These are phyloP conservation scores for Saguinus midas DNA, from an alignment of 2,113 vertebrate genomes.

Conservation along the genomic window DNA sequence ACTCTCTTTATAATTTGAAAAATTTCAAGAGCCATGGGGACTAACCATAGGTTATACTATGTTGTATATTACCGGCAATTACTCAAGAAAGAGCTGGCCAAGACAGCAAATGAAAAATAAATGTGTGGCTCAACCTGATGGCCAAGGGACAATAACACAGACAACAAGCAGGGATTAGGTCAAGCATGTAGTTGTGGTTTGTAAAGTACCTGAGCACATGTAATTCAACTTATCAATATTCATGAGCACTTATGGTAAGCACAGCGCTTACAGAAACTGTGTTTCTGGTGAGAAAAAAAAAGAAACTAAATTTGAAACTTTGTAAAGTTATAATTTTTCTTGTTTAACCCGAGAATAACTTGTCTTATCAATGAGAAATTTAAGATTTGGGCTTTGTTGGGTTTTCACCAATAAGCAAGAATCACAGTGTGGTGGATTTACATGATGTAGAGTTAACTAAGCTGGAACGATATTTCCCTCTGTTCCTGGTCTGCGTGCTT, in stretches of 20 bases:
- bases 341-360: not conserved
- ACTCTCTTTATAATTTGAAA: not conserved
- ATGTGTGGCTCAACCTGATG: not conserved
- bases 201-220: not conserved
- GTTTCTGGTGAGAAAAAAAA: not conserved
- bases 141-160: not conserved
- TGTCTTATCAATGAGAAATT: not conserved
- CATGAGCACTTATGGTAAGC: not conserved
- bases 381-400: not conserved
- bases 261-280: not conserved
- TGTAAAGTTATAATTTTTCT: not conserved
- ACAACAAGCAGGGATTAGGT: not conserved
- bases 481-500: not conserved
- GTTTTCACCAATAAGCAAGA: not conserved
- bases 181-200: not conserved
- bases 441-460: not conserved
- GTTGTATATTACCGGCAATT: not conserved
- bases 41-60: not conserved
- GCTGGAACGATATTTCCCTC: not conserved
- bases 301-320: constrained; percentile 20
- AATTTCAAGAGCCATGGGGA: constrained; percentile 51
- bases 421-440: not conserved
- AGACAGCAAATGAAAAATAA: constrained; percentile 41
- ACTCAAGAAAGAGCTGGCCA: not conserved
- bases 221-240: not conserved